Percentiles rank a stretch among this genome's conserved stretches.
These are phyloP conservation scores for Phenganax stokvisi DNA, from an alignment of 92 coral and sea anemone species.

Conservation along the genomic window DNA sequence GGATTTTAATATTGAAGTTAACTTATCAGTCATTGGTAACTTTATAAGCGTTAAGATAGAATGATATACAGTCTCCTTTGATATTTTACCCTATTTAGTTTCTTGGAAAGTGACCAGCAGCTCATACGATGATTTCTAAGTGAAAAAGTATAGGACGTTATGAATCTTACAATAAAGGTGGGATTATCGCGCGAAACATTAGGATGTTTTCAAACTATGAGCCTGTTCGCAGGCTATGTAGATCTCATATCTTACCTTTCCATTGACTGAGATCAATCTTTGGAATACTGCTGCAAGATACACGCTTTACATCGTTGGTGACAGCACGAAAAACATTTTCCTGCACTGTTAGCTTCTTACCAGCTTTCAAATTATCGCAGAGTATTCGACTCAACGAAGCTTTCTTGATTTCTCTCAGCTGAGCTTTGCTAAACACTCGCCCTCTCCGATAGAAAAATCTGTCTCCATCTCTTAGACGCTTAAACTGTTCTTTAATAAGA, in stretches of 20 bases:
- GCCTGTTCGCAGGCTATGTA: no score
- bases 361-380: slow-evolving; percentile 26
- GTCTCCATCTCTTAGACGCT: slow-evolving; percentile 35
- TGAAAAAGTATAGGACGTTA: no score
- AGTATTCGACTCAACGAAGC: slow-evolving; percentile 23
- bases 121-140: no score
- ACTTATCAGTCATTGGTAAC: no score
- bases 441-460: slow-evolving; percentile 30
- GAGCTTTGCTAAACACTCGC: slow-evolving; percentile 19
- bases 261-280: slow-evolving; percentile 23
- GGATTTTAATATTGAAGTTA: no score
- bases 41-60: no score
- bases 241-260: slow-evolving; percentile 11
- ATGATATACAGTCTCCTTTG: no score
- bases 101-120: no score
- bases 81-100: no score
- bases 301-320: neutral
- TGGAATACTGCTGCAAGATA: slow-evolving; percentile 17
- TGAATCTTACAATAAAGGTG: no score
- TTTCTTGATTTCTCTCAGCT: slow-evolving; percentile 31
- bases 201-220: no score
- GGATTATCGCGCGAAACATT: no score
- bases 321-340: slow-evolving; percentile 14
- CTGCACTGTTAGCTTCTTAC: slow-evolving; percentile 1
- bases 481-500: slow-evolving; percentile 22